These are phyloP conservation scores for Leptoclinus maculatus DNA, from an alignment of 2,797 vertebrate species.

Conservation along the genomic window DNA sequence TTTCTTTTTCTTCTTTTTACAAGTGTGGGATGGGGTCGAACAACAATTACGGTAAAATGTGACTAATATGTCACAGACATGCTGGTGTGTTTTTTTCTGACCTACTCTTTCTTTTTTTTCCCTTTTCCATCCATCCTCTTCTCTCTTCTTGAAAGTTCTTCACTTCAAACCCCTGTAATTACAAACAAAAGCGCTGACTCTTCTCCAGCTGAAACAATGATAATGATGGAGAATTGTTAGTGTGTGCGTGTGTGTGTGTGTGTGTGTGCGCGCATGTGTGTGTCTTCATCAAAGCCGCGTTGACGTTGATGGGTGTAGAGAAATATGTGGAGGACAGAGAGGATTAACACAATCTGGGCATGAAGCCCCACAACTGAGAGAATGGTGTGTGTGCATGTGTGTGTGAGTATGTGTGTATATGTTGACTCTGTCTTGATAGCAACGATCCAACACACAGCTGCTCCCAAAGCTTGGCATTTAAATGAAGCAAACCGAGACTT, in stretches of 20 bases:
- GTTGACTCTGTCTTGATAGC: conserved; percentile 78
- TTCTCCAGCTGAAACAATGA: conserved; percentile 84
- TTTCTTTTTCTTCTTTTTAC: conserved; percentile 80
- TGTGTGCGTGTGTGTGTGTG: conserved; percentile 59
- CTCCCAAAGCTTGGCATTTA: conserved; percentile 77
- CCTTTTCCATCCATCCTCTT: conserved; percentile 77
- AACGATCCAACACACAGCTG: conserved; percentile 79
- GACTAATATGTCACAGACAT: conserved; percentile 88
- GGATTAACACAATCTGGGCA: conserved; percentile 85
- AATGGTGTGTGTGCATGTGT: conserved; percentile 48
- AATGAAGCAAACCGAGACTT: conserved; percentile 76
- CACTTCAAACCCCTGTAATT: conserved; percentile 85
- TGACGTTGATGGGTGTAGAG: conserved; percentile 79
- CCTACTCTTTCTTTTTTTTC: conserved; percentile 63
- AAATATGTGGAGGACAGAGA: conserved; percentile 80
- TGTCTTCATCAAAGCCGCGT: conserved; percentile 78
- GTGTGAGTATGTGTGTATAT: conserved; percentile 33
- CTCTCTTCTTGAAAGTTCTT: conserved; percentile 75
- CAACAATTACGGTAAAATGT: conserved; percentile 89
- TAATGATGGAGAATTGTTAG: conserved; percentile 80
- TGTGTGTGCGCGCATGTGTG: conserved; percentile 39
- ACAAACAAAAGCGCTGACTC: conserved; percentile 87
- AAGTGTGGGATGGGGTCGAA: conserved; percentile 84
- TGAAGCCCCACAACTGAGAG: conserved; percentile 68
- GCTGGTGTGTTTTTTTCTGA: conserved; percentile 77